phyloP scores from a whole-genome alignment of 2,113 vertebrate genomes.

The Tupaia tana region DNA sequence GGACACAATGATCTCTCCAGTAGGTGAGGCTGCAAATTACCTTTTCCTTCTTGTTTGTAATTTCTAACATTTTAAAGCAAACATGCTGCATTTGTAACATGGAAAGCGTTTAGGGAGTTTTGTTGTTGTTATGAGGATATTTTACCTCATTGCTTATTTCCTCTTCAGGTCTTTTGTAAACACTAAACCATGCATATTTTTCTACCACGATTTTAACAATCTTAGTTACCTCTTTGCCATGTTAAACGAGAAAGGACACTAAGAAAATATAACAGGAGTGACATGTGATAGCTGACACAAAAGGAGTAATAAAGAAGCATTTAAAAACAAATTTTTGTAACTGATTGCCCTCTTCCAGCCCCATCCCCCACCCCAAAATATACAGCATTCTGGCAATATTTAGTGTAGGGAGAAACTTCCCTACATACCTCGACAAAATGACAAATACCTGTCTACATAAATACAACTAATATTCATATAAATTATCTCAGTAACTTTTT shows the following conservation, averaged over 20 bases:
- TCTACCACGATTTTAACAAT: not conserved
- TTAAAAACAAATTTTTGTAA: not conserved
- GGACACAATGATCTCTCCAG: not conserved
- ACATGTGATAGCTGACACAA: not conserved
- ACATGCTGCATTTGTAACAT: not conserved
- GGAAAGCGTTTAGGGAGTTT: not conserved
- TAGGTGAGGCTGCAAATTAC: not conserved
- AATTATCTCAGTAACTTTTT: not conserved
- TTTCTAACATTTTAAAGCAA: not conserved
- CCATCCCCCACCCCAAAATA: not conserved
- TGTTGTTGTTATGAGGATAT: not conserved
- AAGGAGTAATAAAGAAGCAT: not conserved
- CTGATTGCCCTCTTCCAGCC: not conserved
- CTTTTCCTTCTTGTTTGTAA: not conserved
- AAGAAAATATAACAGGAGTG: not conserved
- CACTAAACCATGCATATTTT: not conserved
- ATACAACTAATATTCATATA: not conserved
- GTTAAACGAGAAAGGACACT: not conserved
- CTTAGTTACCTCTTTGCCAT: not conserved
- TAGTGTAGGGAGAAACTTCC: not conserved
- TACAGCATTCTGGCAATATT: not conserved
- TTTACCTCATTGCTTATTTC: not conserved
- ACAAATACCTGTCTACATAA: not conserved
- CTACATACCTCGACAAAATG: not conserved
- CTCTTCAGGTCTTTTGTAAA: not conserved